phyloP scores from a whole-genome alignment of 2,113 vertebrate genomes.

The Pandion haliaetus region DNA sequence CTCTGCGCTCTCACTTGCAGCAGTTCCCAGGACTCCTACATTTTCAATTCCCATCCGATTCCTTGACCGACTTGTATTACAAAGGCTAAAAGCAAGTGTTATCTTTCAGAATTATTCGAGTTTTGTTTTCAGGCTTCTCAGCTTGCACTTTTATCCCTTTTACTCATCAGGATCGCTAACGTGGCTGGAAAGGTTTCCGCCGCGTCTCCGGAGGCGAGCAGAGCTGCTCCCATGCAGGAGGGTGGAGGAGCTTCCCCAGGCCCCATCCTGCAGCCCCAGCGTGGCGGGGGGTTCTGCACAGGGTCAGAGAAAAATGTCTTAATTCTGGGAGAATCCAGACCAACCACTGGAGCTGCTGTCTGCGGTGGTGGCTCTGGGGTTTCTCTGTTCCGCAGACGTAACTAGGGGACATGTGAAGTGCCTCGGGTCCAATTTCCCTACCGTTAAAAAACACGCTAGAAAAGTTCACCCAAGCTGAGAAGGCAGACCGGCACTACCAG shows the following conservation, averaged over 20 bases:
- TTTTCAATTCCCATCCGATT: neutral
- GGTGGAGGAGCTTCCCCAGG: neutral
- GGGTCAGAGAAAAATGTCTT: neutral
- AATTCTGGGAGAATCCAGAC: neutral
- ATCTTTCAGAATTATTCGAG: neutral
- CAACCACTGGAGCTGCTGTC: fast-evolving
- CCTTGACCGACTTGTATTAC: neutral
- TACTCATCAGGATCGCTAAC: neutral
- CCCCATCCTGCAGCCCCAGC: neutral
- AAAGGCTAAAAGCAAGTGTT: neutral
- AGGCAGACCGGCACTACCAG: neutral
- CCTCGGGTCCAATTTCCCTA: fast-evolving
- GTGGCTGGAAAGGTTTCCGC: neutral
- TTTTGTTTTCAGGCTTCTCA: neutral
- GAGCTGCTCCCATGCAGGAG: neutral
- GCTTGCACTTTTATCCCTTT: neutral
- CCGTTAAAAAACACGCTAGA: neutral
- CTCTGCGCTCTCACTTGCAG: neutral
- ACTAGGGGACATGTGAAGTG: fast-evolving
- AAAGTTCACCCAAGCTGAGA: neutral
- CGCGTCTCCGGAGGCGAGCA: neutral
- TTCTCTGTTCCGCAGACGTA: neutral
- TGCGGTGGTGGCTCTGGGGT: fast-evolving
- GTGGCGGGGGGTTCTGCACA: neutral
- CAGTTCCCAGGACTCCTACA: neutral